These are phyloP conservation scores for Nephrotoma flavescens DNA, from an alignment of 2,888 invertebrate species.

Conservation along the genomic window DNA sequence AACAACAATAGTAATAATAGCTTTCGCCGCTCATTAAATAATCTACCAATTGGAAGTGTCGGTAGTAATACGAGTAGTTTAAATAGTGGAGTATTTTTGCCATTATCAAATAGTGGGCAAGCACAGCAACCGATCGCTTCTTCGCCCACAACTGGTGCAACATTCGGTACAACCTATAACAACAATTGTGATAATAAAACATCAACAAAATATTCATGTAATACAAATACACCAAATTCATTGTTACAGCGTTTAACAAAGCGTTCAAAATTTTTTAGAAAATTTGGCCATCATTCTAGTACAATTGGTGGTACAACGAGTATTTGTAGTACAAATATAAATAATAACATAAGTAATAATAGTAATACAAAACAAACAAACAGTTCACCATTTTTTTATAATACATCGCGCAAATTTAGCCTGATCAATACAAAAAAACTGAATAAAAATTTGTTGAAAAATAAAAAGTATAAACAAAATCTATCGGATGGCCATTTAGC, in stretches of 20 bases:
- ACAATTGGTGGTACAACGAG: not conserved
- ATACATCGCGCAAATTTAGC: slow-evolving; percentile 2
- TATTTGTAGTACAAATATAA: not conserved
- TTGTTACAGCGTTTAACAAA: slow-evolving; percentile 2
- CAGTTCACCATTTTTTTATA: not conserved
- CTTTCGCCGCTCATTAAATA: slow-evolving; percentile 1
- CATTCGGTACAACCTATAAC: not conserved
- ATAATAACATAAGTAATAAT: not conserved
- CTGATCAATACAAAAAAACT: slow-evolving; percentile 3
- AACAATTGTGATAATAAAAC: slow-evolving; percentile 1
- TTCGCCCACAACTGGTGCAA: not conserved
- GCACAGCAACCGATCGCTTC: not conserved
- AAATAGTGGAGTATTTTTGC: slow-evolving; percentile 14
- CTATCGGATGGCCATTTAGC: slow-evolving; percentile 2
- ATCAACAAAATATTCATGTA: slow-evolving; percentile 1
- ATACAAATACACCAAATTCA: slow-evolving; percentile 4
- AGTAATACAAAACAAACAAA: not conserved
- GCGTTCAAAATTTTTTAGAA: not conserved
- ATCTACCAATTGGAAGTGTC: slow-evolving; percentile 9
- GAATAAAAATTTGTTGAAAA: not conserved
- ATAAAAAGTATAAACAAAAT: slow-evolving; percentile 3
- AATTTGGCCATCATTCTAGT: not conserved
- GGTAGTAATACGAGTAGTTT: slow-evolving; percentile 9
- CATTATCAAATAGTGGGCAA: slow-evolving; percentile 8
- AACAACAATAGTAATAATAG: not conserved